A percentile compares a stretch with the other conserved stretches of the same genome.
These are phyloP conservation scores for Tyrannus savana DNA, from an alignment of 2,113 vertebrate genomes.

Conservation along the genomic window DNA sequence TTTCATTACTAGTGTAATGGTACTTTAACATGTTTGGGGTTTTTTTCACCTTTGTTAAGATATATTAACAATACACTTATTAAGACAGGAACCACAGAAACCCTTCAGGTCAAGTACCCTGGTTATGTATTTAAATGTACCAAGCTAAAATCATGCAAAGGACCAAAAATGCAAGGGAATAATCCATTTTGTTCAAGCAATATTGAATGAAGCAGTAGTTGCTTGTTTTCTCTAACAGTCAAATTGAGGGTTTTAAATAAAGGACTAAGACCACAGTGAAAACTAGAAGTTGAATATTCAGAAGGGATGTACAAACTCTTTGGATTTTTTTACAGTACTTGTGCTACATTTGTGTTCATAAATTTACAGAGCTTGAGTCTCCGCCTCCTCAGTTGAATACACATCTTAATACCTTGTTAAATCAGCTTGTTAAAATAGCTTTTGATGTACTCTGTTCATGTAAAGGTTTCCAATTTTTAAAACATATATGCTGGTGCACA, in stretches of 20 bases:
- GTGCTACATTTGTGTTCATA: neutral
- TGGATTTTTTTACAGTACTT: neutral
- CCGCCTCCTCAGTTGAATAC: neutral
- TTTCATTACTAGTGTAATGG: neutral
- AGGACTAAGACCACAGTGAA: neutral
- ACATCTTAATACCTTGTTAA: slow-evolving; percentile 27
- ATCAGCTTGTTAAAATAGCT: slow-evolving; percentile 26
- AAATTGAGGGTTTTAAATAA: neutral
- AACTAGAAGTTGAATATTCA: neutral
- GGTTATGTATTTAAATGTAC: neutral
- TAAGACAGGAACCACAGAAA: neutral
- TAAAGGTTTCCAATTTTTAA: neutral
- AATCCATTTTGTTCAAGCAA: neutral
- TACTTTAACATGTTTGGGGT: accelerated
- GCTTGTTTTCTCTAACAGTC: neutral
- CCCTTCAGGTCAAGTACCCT: neutral
- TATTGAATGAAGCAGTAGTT: neutral
- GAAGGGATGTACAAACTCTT: neutral
- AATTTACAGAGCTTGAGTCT: neutral
- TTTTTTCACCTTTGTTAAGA: neutral
- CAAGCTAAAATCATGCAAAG: neutral
- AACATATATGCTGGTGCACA: neutral
- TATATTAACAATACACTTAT: neutral
- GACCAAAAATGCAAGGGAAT: neutral
- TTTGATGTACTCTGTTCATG: slow-evolving; percentile 4